These are phyloP conservation scores for Diarsia rubi DNA, from an alignment of 2,888 invertebrate species.

Conservation along the genomic window DNA sequence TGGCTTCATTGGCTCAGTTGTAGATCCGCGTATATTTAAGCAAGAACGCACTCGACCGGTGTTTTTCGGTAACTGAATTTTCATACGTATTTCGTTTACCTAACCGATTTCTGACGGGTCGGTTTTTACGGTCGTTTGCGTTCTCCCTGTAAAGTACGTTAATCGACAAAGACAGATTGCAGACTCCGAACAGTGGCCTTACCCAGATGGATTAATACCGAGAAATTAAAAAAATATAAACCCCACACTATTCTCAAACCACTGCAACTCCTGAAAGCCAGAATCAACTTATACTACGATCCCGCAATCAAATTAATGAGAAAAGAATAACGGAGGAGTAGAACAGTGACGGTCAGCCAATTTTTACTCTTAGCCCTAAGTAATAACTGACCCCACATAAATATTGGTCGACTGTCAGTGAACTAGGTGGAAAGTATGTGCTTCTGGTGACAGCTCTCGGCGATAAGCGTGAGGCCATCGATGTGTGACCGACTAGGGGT, in stretches of 20 bases:
- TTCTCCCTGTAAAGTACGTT: neutral
- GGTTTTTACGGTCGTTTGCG: neutral
- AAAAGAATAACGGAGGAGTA: no score
- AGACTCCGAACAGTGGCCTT: neutral
- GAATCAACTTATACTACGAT: no score
- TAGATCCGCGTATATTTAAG: neutral
- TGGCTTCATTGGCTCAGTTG: conserved; percentile 3
- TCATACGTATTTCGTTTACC: neutral
- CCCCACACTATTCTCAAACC: no score
- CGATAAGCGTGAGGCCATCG: no score
- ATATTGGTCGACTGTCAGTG: neutral
- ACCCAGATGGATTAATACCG: neutral
- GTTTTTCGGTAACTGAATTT: neutral
- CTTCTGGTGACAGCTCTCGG: no score
- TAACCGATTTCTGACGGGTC: neutral
- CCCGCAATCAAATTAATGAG: no score
- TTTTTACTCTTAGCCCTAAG: neutral
- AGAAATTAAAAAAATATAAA: neutral
- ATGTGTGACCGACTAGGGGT: no score
- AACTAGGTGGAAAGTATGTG: neutral
- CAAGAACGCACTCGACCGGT: conserved; percentile 8
- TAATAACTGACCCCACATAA: neutral
- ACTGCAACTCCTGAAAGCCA: no score
- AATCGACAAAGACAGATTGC: neutral
- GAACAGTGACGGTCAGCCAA: neutral